phyloP scores from a whole-genome alignment of 1,140 invertebrate species.

The Macrocentrus cingulum region DNA sequence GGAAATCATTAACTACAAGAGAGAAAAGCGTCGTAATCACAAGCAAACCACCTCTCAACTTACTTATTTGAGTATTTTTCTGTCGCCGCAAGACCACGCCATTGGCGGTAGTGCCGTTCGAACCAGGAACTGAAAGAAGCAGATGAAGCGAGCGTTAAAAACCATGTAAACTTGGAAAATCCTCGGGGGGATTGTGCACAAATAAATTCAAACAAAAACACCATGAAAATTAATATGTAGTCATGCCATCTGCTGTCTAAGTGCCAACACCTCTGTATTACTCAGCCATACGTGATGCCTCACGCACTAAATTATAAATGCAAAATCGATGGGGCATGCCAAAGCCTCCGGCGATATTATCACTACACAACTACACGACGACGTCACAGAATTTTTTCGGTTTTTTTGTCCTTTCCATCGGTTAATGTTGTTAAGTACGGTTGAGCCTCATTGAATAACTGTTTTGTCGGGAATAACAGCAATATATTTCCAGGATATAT shows the following conservation, averaged over 20 bases:
- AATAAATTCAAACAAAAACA: conserved; percentile 9
- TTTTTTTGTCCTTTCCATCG: not conserved
- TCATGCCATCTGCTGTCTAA: conserved; percentile 20
- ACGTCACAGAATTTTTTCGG: not conserved
- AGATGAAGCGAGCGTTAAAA: conserved; percentile 24
- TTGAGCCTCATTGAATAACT: conserved; percentile 9
- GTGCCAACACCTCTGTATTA: conserved; percentile 23
- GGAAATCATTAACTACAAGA: conserved; percentile 17
- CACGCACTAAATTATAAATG: conserved; percentile 10
- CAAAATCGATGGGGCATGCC: conserved; percentile 18
- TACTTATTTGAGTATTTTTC: conserved; percentile 60
- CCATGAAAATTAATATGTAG: conserved; percentile 23
- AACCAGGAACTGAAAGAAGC: conserved; percentile 36
- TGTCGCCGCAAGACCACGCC: conserved; percentile 64
- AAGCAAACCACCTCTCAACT: no score
- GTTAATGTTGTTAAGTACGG: conserved; percentile 18
- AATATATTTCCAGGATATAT: conserved; percentile 6
- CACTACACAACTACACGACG: not conserved
- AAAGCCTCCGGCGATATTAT: conserved; percentile 8
- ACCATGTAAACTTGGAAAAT: not conserved
- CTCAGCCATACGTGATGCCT: conserved; percentile 4
- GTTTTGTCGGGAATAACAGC: not conserved
- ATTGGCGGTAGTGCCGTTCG: conserved; percentile 42
- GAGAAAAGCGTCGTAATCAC: no score
- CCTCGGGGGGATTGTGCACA: conserved; percentile 3